Base-by-base conservation (phyloP, 2,797 vertebrate species). In the Sardinella longiceps region DNA sequence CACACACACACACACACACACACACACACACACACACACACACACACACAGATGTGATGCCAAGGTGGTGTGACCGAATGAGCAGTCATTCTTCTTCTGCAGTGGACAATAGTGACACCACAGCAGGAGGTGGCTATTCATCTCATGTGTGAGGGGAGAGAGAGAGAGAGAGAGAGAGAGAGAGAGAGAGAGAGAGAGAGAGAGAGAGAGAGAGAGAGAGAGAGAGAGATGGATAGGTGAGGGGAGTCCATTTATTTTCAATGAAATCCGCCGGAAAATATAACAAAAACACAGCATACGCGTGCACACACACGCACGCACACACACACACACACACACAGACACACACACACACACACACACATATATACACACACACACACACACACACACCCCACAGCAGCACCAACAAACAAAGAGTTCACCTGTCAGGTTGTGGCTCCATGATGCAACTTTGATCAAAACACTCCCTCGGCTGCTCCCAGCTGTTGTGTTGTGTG, bases 161-260 rank as follows among this genome's bases (percentile, higher is more conserved):
- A 77, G 70, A 11, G 18, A 43, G 12, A 77, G 70, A 77, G 70
- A 23, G 1, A 77, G 15, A 20, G 37, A 20, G 37, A 39, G 15
- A 43, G 37, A 43, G 2, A 77, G n/a, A 9, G 18, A 12, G 18
- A 37, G 12, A 48, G 3, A 25, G 46, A 82, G n/a, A 63, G 25
- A 28, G 58, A 11, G 9, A 28, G 1, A 28, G 25, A 28, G 25
- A 30, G 0, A 30, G 25, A 30, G 1, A 25, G n/a, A 15, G 25
- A 37, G 30, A 43, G 37, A 85, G 74, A 45, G 84, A 86, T 51
- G 58, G 33, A 70, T 81, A 74, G 45, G 84, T 23, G 28, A 23
- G 37, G 18, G 5, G 18, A 18, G 33, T 23, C 70, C 70, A 77
- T 77, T 39, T 23, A 77, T 77, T 77, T 77, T 20, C 70, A 2